Percentiles rank a stretch among this genome's conserved stretches.
Evolutionary conservation across 2,797 vertebrate genomes (phyloP).

Genomic region (Poecile montanus): DNA sequence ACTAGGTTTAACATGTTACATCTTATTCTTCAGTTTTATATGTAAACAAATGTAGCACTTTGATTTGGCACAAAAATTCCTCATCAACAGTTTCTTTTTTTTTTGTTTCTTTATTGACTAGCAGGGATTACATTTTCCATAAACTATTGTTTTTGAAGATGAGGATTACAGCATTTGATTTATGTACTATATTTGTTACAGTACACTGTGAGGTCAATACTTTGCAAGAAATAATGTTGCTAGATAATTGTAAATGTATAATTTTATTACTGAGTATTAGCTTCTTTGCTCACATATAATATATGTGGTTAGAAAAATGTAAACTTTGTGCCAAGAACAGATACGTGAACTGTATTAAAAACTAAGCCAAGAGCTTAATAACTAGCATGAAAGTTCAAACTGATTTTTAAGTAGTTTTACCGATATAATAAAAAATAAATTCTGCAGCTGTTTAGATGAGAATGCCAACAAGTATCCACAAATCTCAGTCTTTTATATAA

Average conservation of each 20-base stretch:
- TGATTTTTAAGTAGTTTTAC: background rate
- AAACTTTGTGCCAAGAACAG: conserved; percentile 31
- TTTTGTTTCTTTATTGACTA: background rate
- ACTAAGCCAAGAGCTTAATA: background rate
- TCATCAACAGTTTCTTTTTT: background rate
- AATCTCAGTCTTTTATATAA: background rate
- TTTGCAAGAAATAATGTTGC: background rate
- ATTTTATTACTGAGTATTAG: conserved; percentile 35
- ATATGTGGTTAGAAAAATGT: conserved; percentile 29
- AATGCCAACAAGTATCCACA: background rate
- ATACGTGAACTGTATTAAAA: conserved; percentile 4
- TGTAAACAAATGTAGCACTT: conserved; percentile 1
- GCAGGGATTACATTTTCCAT: background rate
- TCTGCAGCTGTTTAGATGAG: background rate
- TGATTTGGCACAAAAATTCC: background rate
- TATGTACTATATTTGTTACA: background rate
- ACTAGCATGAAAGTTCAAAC: background rate
- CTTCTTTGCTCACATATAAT: conserved; percentile 9
- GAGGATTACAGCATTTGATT: background rate
- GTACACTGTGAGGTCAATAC: background rate
- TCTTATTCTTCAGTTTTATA: conserved; percentile 13
- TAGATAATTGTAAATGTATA: background rate
- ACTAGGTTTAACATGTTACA: background rate
- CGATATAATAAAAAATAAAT: background rate
- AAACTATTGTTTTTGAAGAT: background rate